phyloP scores from a whole-genome alignment of 2,888 invertebrate genomes.

The Teleogryllus oceanicus region DNA sequence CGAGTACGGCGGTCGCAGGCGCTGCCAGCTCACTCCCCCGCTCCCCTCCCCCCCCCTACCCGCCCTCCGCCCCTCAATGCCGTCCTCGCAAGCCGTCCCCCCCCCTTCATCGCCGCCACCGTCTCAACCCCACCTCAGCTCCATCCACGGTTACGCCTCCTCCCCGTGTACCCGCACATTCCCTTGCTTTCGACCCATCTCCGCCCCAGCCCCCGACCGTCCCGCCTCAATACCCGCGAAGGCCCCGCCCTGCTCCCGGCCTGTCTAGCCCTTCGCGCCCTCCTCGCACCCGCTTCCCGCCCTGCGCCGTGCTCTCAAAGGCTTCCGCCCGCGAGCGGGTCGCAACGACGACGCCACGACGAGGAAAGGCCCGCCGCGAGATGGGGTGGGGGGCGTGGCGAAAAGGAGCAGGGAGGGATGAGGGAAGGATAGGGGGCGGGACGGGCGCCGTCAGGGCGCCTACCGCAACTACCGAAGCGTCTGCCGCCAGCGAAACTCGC shows the following conservation, averaged over 20 bases:
- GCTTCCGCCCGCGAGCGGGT: background rate
- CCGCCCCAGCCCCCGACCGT: background rate
- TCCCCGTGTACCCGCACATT: background rate
- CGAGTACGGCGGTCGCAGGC: too few species aligned
- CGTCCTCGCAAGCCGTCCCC: too few species aligned
- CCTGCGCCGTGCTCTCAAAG: background rate
- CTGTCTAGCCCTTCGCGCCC: background rate
- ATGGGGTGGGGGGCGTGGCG: background rate
- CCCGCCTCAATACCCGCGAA: too few species aligned
- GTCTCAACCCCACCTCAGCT: too few species aligned
- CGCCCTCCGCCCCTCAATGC: too few species aligned
- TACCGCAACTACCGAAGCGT: background rate
- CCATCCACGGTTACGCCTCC: background rate
- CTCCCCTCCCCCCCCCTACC: too few species aligned
- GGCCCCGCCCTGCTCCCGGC: background rate
- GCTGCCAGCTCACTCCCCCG: too few species aligned
- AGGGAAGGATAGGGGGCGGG: background rate
- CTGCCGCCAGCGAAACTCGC: background rate
- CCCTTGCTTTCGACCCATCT: background rate
- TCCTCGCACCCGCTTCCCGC: background rate
- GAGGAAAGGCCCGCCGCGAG: background rate
- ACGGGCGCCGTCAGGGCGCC: background rate
- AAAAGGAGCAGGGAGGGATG: background rate
- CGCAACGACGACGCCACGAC: background rate
- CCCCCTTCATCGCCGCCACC: too few species aligned